A percentile compares a stretch with the other conserved stretches of the same genome.
These are phyloP conservation scores for Marasmarcha lunaedactyla DNA, from an alignment of 2,888 invertebrate species.

Conservation along the genomic window DNA sequence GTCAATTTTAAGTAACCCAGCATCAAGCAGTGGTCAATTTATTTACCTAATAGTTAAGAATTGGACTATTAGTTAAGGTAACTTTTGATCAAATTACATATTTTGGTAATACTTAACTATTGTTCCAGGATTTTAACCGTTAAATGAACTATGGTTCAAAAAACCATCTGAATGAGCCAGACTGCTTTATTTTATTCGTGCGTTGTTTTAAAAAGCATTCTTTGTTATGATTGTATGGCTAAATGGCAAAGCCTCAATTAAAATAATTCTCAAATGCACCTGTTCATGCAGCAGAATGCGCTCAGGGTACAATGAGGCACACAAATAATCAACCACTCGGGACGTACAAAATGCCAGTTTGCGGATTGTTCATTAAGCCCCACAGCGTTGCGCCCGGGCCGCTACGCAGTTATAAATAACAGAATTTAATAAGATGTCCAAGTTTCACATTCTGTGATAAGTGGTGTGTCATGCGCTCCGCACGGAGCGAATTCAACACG, in stretches of 20 bases:
- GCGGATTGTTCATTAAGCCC: constrained; percentile 12
- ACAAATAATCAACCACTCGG: constrained; percentile 9
- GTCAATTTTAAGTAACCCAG: too few species aligned
- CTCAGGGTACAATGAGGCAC: not conserved
- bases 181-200: not conserved
- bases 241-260: not conserved
- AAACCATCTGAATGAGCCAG: constrained; percentile 1
- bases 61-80: too few species aligned
- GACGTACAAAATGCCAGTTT: constrained; percentile 11
- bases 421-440: constrained; percentile 52
- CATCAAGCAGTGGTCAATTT: too few species aligned
- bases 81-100: too few species aligned
- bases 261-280: not conserved
- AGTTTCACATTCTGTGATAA: constrained; percentile 58
- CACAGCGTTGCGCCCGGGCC: constrained; percentile 20
- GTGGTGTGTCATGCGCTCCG: constrained; percentile 60
- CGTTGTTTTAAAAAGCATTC: not conserved
- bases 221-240: not conserved
- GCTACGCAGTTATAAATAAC: constrained; percentile 43
- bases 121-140: too few species aligned
- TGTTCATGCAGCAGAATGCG: not conserved
- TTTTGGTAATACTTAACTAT: too few species aligned
- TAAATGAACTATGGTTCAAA: too few species aligned
- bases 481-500: constrained; percentile 55
- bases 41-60: too few species aligned